Conservation (phyloP, 2,113 vertebrate genomes). For the Mormyrus iriodes region DNA sequence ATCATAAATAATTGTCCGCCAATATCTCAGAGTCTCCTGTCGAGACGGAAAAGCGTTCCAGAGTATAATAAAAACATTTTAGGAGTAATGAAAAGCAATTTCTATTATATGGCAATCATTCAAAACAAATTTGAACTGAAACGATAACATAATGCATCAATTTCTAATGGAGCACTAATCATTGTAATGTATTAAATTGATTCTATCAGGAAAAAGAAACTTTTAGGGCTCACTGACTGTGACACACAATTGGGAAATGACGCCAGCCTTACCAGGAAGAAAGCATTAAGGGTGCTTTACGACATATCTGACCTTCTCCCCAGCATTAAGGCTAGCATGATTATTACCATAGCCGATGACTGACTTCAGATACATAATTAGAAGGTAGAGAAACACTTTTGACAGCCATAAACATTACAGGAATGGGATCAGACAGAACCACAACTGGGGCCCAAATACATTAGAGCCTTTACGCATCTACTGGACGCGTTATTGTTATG, state of each 20-base stretch:
- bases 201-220: not conserved
- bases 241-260: slow-evolving; percentile 2
- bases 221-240: not conserved
- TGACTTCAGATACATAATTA: not conserved
- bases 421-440: not conserved
- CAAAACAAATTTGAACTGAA: slow-evolving; percentile 1
- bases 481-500: not conserved
- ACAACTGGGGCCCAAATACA: not conserved
- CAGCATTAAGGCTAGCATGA: not conserved
- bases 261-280: not conserved
- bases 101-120: slow-evolving; percentile 7
- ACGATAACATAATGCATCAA: not conserved
- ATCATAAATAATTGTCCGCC: slow-evolving; percentile 10
- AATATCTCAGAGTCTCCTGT: not conserved
- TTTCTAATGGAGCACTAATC: slow-evolving; percentile 1
- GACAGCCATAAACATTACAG: not conserved
- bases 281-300: not conserved
- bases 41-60: not conserved
- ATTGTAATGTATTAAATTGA: not conserved
- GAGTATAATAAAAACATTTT: slow-evolving; percentile 12
- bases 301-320: not conserved
- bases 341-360: not conserved
- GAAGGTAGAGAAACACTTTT: not conserved
- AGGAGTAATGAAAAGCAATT: slow-evolving; percentile 9
- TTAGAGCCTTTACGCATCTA: not conserved